Conservation (phyloP, 2,888 invertebrate genomes). For the Melikaiella ostensackeni region DNA sequence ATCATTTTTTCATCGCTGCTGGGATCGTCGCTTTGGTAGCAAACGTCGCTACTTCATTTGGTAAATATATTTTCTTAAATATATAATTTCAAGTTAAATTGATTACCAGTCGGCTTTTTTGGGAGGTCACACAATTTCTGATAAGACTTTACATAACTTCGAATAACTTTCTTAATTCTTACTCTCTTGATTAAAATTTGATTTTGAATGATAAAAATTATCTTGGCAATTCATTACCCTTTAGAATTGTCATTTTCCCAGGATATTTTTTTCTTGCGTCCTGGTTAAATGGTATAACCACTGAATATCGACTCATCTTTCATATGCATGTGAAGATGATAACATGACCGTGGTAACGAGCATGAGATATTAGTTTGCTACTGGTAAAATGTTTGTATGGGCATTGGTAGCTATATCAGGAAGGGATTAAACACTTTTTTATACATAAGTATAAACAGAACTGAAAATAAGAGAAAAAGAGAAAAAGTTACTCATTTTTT, state of each 20-base stretch:
- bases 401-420: conserved; percentile 20
- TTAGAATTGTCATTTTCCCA: too few relatives aligned
- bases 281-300: not conserved
- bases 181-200: not conserved
- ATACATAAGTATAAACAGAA: too few relatives aligned
- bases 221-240: not conserved
- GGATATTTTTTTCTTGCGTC: not conserved
- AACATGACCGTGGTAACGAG: conserved; percentile 3
- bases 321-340: not conserved
- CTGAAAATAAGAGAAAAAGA: too few relatives aligned
- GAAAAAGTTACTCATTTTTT: too few relatives aligned
- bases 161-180: not conserved
- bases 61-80: conserved; percentile 77
- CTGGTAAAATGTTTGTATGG: conserved; percentile 4
- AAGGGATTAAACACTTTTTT: not conserved
- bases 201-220: not conserved
- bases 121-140: not conserved
- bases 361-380: conserved; percentile 30
- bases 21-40: conserved; percentile 89
- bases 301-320: conserved; percentile 3
- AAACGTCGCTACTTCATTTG: conserved; percentile 93
- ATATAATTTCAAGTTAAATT: not conserved
- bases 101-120: too few relatives aligned
- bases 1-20: conserved; percentile 86
- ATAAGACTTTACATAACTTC: not conserved